Conservation (phyloP, 2,113 vertebrate species). For the Aegotheles bennettii region DNA sequence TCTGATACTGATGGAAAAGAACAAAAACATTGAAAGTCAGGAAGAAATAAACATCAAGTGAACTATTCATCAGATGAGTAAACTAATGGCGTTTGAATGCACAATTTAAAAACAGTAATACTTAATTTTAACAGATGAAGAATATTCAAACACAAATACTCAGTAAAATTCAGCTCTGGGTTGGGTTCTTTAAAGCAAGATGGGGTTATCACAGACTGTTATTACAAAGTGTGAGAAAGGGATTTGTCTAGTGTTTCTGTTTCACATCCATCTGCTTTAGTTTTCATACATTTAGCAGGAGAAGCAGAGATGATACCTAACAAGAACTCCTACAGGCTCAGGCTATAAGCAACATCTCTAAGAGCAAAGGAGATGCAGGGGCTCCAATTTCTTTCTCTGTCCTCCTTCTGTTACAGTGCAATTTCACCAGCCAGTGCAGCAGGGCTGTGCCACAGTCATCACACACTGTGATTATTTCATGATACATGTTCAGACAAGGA, state of each 20-base stretch:
- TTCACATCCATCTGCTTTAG: background rate
- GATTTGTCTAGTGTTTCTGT: background rate
- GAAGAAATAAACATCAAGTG: background rate
- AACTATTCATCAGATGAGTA: background rate
- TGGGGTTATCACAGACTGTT: background rate
- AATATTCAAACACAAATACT: background rate
- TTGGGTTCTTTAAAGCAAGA: background rate
- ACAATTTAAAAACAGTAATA: background rate
- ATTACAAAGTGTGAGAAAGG: background rate
- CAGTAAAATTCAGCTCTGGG: background rate
- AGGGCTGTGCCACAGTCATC: background rate
- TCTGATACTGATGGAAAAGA: background rate
- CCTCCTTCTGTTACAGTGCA: background rate
- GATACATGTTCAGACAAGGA: background rate
- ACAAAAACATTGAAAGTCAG: background rate
- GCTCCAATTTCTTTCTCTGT: fast-evolving
- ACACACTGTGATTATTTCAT: fast-evolving
- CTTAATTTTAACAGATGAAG: background rate
- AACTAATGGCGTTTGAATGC: background rate
- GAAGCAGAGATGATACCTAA: background rate
- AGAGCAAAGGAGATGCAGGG: background rate
- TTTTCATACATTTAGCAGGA: background rate
- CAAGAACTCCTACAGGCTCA: background rate
- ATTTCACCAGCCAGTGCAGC: background rate
- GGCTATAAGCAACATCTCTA: background rate